Base-by-base conservation (phyloP, 2,888 invertebrate species). In the Caenorhabditis japonica region DNA sequence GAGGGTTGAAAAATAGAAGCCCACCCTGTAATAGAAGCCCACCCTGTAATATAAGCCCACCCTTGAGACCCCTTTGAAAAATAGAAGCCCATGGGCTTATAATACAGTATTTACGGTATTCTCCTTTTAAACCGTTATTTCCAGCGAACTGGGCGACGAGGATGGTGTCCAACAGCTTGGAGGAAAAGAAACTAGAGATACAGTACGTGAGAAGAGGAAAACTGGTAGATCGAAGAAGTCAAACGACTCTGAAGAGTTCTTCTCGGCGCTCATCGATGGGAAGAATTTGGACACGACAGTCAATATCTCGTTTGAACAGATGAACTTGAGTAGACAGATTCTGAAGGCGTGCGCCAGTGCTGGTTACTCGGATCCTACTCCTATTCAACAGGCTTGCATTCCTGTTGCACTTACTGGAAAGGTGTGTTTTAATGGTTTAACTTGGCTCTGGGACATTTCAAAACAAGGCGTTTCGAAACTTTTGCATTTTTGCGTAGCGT, bases 361-460 rank as follows among this genome's bases (percentile, higher is more conserved):
- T 89, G 94, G 94, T 81, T 97, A 93, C 89, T 92, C 93, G 4
- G 93, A 94, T 87, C 97, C 99, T 0, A 99, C 99, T 0, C 97
- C 97, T 0, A 97, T 99, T 85, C 99, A 99, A 89, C 92, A 94
- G 0, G 93, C 95, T 0, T 94, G 96, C 0, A 94, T 99, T 88
- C 97, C 99, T 0, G 91, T 96, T 10, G 97, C 95, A 3, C 90
- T 99, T 64, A 90, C 94, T 81, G 95, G 97, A 15, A 92, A 93
- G 83, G 75, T 66, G 17, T 34, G 44, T 39, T 5, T 30, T 30
- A 7, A 30, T 30, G 7, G 10, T 30, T 30, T 30, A 7, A 30
- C 5, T 5, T 10, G 5, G 10, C 30, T 30, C 10, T 30, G 30
- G 10, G 30, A 30, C 10, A 10, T 30, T 30, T 30, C n/a, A n/a